Percentiles rank a stretch among this genome's conserved stretches.
phyloP scores from a whole-genome alignment of 2,113 vertebrate species.

The Lophotis ruficrista region DNA sequence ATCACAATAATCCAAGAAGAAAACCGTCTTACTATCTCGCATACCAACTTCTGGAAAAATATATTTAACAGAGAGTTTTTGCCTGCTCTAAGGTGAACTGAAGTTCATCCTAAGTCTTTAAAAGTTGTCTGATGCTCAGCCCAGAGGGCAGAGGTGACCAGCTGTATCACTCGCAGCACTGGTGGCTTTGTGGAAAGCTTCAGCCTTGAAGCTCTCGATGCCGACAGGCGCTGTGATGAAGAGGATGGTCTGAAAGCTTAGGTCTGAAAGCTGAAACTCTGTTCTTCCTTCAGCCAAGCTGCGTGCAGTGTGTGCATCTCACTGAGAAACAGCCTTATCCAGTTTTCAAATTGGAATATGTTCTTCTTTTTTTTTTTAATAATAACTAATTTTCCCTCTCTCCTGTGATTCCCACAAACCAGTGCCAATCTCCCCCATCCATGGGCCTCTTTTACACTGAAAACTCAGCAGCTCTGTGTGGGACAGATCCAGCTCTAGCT shows the following conservation, averaged over 20 bases:
- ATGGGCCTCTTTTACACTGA: background rate
- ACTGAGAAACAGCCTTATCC: background rate
- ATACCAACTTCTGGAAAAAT: background rate
- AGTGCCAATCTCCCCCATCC: background rate
- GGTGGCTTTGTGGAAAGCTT: background rate
- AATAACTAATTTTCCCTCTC: background rate
- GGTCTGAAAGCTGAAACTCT: background rate
- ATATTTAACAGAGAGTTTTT: background rate
- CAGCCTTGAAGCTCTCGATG: background rate
- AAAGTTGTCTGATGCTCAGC: background rate
- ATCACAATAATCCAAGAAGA: background rate
- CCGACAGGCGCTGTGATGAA: background rate
- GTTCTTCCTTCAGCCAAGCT: background rate
- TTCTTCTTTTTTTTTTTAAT: background rate
- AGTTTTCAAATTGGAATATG: background rate
- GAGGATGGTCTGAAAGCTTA: background rate
- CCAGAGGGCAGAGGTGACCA: background rate
- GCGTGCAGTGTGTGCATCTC: rapidly evolving
- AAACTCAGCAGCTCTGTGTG: background rate
- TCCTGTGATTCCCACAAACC: background rate
- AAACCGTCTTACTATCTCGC: background rate
- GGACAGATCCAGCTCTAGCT: background rate
- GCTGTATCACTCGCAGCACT: rapidly evolving
- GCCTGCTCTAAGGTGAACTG: background rate
- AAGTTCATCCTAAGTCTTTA: background rate